phyloP scores from a whole-genome alignment of 2,113 vertebrate species.

The Bombycilla garrulus region DNA sequence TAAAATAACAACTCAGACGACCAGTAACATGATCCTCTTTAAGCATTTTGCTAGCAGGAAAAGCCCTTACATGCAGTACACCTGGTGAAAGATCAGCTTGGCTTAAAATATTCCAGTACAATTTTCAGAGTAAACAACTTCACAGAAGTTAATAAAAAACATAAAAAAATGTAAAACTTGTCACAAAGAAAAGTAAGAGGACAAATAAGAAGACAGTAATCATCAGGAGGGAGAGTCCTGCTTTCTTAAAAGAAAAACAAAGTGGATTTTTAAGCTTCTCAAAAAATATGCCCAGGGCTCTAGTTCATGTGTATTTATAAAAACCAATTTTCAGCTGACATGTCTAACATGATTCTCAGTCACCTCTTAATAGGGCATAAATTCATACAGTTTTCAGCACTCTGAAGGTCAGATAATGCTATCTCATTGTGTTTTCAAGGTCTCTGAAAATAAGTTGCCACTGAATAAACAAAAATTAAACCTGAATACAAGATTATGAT shows the following conservation, averaged over 20 bases:
- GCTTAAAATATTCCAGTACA: slow-evolving; percentile 87
- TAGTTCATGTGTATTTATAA: slow-evolving; percentile 22
- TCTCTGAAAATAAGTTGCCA: slow-evolving; percentile 71
- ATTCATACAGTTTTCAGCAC: slow-evolving; percentile 65
- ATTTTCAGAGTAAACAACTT: slow-evolving; percentile 93
- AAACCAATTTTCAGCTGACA: slow-evolving; percentile 60
- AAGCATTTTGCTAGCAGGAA: slow-evolving; percentile 81
- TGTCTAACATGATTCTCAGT: slow-evolving; percentile 61
- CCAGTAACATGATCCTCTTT: slow-evolving; percentile 81
- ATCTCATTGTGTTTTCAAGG: slow-evolving; percentile 70
- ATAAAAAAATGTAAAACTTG: slow-evolving; percentile 75
- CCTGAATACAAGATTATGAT: slow-evolving; percentile 73
- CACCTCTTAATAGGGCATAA: slow-evolving; percentile 72
- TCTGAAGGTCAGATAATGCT: slow-evolving; percentile 74
- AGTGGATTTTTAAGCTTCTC: slow-evolving; percentile 63
- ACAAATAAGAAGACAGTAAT: slow-evolving; percentile 59
- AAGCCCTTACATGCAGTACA: slow-evolving; percentile 80
- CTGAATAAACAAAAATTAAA: slow-evolving; percentile 74
- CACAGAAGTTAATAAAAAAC: slow-evolving; percentile 95
- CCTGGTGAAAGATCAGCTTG: slow-evolving; percentile 79
- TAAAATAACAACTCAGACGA: slow-evolving; percentile 81
- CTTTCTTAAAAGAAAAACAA: slow-evolving; percentile 39
- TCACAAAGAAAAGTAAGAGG: slow-evolving; percentile 65
- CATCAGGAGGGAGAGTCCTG: slow-evolving; percentile 68
- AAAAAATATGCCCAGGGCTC: slow-evolving; percentile 50